Conservation (phyloP, 2,113 vertebrate species). For the Heloderma charlesbogerti region DNA sequence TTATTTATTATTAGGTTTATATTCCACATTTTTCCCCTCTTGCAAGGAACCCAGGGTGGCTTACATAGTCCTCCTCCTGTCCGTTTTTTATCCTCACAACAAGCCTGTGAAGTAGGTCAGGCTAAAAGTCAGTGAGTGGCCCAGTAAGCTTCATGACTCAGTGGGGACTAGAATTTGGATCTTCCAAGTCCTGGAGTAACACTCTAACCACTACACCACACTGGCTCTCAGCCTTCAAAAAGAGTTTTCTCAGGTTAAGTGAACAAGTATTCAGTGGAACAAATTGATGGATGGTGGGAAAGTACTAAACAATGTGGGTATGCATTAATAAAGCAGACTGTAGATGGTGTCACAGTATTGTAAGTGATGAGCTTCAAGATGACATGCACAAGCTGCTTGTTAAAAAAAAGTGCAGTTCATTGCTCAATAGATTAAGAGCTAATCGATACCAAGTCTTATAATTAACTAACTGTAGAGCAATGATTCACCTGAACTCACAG, state of each 20-base stretch:
- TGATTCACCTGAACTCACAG: constrained; percentile 70
- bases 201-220: no score
- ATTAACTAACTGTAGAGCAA: constrained; percentile 66
- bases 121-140: no score
- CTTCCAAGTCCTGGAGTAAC: no score
- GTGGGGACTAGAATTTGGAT: no score
- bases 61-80: no score
- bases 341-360: constrained; percentile 10
- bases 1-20: no score
- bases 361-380: constrained; percentile 24
- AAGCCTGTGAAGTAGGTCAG: no score
- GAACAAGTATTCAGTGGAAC: constrained; percentile 18
- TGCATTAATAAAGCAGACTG: constrained; percentile 49
- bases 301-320: constrained; percentile 15
- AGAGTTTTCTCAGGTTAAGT: constrained; percentile 21
- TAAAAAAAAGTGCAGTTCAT: constrained; percentile 35
- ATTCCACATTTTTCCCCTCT: no score
- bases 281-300: constrained; percentile 17
- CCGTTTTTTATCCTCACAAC: no score
- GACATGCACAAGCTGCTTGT: constrained; percentile 54
- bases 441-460: constrained; percentile 55
- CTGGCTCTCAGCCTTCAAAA: background rate
- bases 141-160: no score
- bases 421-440: constrained; percentile 53
- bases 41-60: no score